Base-by-base conservation (phyloP, 2,113 vertebrate genomes). In the Rhadina sibilatrix region DNA sequence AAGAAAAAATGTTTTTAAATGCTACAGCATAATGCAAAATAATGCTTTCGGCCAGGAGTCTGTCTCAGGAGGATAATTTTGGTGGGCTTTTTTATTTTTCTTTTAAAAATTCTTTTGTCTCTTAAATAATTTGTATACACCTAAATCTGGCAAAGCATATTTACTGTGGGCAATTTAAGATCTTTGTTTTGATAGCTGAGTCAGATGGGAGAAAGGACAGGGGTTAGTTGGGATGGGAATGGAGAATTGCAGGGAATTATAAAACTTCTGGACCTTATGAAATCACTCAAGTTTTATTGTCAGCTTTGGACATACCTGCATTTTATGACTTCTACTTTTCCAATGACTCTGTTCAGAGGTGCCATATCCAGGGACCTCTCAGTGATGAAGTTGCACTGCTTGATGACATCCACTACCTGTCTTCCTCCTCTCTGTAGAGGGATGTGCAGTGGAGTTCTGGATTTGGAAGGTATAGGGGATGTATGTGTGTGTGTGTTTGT, bases 201-300 rank as follows among this genome's bases (percentile, higher is more conserved):
- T 77, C 35, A 83, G 68, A 38, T 16, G 21, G 11, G 22, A 88
- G 25, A 38, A 47, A 59, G 37, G 16, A 83, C 24, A 6, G 5
- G n/a, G 37, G 28, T 4, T 35, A 54, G 8, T 11, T 66, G 12
- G 22, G 14, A 57, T 64, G 31, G 18, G 6, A 24, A 23, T 35
- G 12, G 28, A 83, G 30, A 50, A 25, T 23, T 35, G 10, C 54
- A 90, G 25, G 16, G 74, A 94, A 59, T 57, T 16, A 12, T 16
- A 59, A n/a, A 80, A 78, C 30, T 74, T 86, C 30, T 9, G 4
- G 42, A 38, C 16, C 25, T 50, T 13, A 27, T 20, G 21, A 83
- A 92, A 80, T 63, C 1, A 0, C 20, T 38, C 0, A 0, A 71
- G 15, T 64, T 60, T 24, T 61, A 24, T 27, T 71, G 33, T 31